phyloP scores from a whole-genome alignment of 2,113 vertebrate genomes.

The Meles meles region DNA sequence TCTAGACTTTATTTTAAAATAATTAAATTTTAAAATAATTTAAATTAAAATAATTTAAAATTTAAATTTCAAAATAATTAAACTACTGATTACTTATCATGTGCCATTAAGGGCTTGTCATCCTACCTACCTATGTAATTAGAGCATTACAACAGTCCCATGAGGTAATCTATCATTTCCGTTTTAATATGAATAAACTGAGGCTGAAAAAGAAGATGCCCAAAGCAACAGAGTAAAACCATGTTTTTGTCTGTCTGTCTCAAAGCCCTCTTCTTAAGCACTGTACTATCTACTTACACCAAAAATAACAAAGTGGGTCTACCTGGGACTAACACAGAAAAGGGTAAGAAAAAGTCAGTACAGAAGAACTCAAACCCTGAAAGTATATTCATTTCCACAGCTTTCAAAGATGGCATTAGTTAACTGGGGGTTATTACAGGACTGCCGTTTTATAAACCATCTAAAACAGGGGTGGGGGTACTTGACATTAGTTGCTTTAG shows the following conservation, averaged over 20 bases:
- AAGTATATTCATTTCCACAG: not conserved
- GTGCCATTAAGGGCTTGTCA: not conserved
- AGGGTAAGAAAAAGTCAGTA: not conserved
- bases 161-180: not conserved
- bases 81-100: not conserved
- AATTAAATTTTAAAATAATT: no score
- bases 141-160: not conserved
- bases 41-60: no score
- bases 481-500: not conserved
- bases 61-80: no score
- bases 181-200: slow-evolving; percentile 21
- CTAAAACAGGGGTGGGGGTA: not conserved
- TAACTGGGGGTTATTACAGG: not conserved
- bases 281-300: not conserved
- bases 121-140: not conserved
- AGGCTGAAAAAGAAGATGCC: not conserved
- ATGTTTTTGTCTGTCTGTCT: not conserved
- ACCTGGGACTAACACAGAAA: not conserved
- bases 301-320: not conserved
- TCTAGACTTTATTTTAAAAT: no score
- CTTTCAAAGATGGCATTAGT: not conserved
- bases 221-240: not conserved
- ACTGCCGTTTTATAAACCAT: not conserved
- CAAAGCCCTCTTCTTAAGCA: not conserved
- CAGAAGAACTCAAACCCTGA: not conserved